Base-by-base conservation (phyloP, 2,888 invertebrate species). In the Mongoloraphidia duomilia region DNA sequence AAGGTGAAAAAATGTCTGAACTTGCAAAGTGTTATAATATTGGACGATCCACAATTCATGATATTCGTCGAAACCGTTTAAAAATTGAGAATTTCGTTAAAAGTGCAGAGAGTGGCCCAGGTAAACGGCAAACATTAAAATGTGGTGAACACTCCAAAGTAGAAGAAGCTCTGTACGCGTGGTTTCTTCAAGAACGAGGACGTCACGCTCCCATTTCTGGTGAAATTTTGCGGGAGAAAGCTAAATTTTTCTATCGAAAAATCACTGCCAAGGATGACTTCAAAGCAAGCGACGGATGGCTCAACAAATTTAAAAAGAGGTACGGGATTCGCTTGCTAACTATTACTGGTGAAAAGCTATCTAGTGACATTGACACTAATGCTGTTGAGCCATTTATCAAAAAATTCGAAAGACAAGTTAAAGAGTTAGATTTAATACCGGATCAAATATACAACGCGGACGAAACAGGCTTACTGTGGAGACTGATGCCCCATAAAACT, bases 311-410 rank as follows among this genome's bases (percentile, higher is more conserved):
- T 34, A 50, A 49, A 49, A 46, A 44, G 40, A 39, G 50, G 12
- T 50, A 44, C 41, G 47, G 53, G 2, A 52, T 51, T 47, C 44
- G 49, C 26, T 41, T 45, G 26, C 26, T 51, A 34, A 38, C 43
- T 34, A 44, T 51, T 49, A 34, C 33, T 26, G 42, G 37, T 12
- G 36, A 44, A 43, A 48, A 49, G 45, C 41, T 49, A 50, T 51
- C 46, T 46, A 49, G 48, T 11, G 47, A 46, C 38, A 44, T 26
- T 10, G 34, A 33, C 26, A 26, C 26, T 6, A 26, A 26, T 49
- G 49, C 50, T 13, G 49, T 56, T 35, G 50, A 53, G 52, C 59
- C 57, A 53, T 62, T 60, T 56, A 53, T 56, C 44, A 46, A 55
- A 52, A 49, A 52, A 55, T 57, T 60, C 52, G 54, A 55, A 56